Base-by-base conservation (phyloP, 2,888 invertebrate genomes). In the Trisateles emortualis region DNA sequence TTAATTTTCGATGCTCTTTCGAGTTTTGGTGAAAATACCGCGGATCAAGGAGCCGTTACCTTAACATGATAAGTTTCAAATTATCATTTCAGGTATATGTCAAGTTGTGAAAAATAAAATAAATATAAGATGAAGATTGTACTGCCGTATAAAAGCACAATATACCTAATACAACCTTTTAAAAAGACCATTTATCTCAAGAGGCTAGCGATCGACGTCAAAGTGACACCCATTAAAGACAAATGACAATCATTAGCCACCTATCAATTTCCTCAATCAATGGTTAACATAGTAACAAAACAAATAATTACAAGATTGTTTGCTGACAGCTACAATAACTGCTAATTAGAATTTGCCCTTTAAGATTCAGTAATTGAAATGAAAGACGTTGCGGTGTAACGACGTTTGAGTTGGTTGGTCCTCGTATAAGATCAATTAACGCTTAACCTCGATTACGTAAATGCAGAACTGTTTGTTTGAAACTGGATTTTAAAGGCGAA, bases 341-440 rank as follows among this genome's bases (percentile, higher is more conserved):
- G 38, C 17, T 46, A 22, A 30, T 19, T 14, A 5, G 35, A 24
- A 45, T 36, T 17, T 26, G 33, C 36, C 48, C 38, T 36, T 59
- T 11, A 68, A 55, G 51, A 48, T 41, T 44, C 19, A 41, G 14
- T 30, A 46, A 38, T 19, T 39, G 10, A 32, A n/a, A 11, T 22
- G 5, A 19, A 19, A 19, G 16, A 16, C 16, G 14, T 35, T 8
- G 35, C 5, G 5, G 19, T 19, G 5, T 33, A 8, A 33, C 29
- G 32, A 3, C 16, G 1, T 13, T 14, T 16, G 35, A 16, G 3
- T 35, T 13, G 11, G 11, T 32, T 32, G 1, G n/a, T n/a, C 30
- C 9, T 6, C 9, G 2, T 8, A 11, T 2, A 30, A n/a, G 11
- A 30, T n/a, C 11, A 11, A 30, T 30, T 11, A 11, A 30, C 5